phyloP scores from a whole-genome alignment of 2,797 vertebrate genomes.

The Varecia variegata region DNA sequence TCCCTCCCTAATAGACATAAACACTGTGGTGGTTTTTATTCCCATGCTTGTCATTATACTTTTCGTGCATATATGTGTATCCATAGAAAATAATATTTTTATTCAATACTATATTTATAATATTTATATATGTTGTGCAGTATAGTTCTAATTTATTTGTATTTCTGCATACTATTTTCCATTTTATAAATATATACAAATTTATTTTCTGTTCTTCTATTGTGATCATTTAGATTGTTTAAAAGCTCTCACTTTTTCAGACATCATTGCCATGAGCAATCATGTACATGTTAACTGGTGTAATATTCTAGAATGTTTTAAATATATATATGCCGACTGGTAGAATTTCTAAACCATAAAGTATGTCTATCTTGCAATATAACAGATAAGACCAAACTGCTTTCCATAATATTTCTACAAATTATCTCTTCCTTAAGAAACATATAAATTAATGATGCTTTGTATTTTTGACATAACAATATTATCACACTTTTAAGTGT shows the following conservation, averaged over 20 bases:
- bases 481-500: not conserved
- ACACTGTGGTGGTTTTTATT: not conserved
- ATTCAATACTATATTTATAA: not conserved
- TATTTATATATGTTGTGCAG: not conserved
- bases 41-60: accelerated
- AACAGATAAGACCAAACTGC: not conserved
- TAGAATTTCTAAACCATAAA: not conserved
- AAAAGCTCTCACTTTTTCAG: not conserved
- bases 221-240: not conserved
- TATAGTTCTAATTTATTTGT: not conserved
- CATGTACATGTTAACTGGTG: not conserved
- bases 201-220: not conserved
- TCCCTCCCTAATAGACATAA: not conserved
- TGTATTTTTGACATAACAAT: not conserved
- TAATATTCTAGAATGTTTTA: not conserved
- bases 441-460: not conserved
- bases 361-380: not conserved
- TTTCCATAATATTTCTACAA: not conserved
- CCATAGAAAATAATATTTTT: not conserved
- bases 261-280: not conserved
- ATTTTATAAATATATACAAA: not conserved
- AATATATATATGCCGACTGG: not conserved
- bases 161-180: not conserved
- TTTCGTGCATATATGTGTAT: not conserved
- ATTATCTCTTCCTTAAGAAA: not conserved